A percentile compares a stretch with the other conserved stretches of the same genome.
Evolutionary conservation across 2,888 invertebrate species (phyloP).

Genomic region (Synergus umbraculus): DNA sequence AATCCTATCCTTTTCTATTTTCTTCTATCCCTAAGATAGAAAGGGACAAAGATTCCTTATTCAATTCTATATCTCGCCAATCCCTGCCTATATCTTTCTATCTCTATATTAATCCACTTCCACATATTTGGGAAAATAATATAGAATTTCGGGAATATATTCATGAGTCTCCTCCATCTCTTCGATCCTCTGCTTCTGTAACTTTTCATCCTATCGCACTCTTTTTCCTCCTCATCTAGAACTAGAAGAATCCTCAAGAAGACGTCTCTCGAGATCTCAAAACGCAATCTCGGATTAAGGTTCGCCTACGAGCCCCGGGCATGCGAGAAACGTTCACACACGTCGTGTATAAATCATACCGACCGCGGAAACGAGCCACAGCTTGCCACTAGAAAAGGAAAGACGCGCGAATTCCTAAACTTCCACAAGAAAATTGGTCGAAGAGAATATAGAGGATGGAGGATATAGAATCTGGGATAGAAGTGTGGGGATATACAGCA

Average conservation of each 20-base stretch:
- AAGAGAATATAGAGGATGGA: slow-evolving; percentile 16
- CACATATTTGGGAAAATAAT: too few relatives aligned
- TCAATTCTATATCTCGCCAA: too few relatives aligned
- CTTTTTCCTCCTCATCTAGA: neutral
- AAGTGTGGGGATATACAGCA: slow-evolving; percentile 5
- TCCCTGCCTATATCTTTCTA: too few relatives aligned
- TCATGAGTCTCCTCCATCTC: too few relatives aligned
- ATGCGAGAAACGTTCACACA: slow-evolving; percentile 30
- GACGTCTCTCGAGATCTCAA: slow-evolving; percentile 49
- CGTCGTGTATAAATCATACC: slow-evolving; percentile 31
- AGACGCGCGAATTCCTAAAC: slow-evolving; percentile 22
- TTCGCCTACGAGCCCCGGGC: slow-evolving; percentile 40
- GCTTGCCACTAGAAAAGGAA: slow-evolving; percentile 24
- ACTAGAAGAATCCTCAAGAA: slow-evolving; percentile 15
- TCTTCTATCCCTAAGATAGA: too few relatives aligned
- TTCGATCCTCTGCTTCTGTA: neutral
- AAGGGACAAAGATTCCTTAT: too few relatives aligned
- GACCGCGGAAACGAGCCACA: slow-evolving; percentile 33
- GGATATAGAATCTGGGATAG: neutral
- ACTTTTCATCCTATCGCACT: neutral
- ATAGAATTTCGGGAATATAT: too few relatives aligned
- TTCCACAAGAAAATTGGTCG: slow-evolving; percentile 16
- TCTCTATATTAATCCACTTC: too few relatives aligned
- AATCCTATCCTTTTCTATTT: too few relatives aligned
- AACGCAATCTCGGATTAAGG: slow-evolving; percentile 59